Percentiles rank a stretch among this genome's conserved stretches.
These are phyloP conservation scores for Sesamia nonagrioides DNA, from an alignment of 1,140 invertebrate species.

Conservation along the genomic window DNA sequence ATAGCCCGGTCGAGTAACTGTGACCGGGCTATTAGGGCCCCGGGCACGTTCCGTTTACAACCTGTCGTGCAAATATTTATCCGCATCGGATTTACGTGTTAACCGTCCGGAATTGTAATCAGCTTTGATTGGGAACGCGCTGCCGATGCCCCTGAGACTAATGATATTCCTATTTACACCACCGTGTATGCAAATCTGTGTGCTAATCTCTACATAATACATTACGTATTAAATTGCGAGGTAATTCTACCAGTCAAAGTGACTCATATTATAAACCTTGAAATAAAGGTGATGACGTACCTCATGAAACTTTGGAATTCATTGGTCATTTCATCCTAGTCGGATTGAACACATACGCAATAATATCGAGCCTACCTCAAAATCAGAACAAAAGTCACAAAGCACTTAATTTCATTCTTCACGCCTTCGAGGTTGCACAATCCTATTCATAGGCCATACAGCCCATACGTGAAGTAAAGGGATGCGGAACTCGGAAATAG, in stretches of 20 bases:
- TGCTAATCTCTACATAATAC: slow-evolving; percentile 15
- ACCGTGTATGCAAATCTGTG: slow-evolving; percentile 20
- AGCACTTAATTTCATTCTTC: neutral
- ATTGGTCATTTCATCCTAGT: too few relatives aligned
- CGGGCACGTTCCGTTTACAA: slow-evolving; percentile 78
- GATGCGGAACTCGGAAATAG: neutral
- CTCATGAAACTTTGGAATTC: neutral
- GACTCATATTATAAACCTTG: neutral
- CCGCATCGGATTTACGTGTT: slow-evolving; percentile 82
- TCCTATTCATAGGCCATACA: neutral
- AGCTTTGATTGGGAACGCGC: slow-evolving; percentile 75
- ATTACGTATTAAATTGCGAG: neutral
- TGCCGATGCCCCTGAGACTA: slow-evolving; percentile 50
- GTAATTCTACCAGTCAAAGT: neutral
- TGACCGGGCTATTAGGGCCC: slow-evolving; percentile 70
- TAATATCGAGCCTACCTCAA: neutral
- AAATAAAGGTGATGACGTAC: neutral
- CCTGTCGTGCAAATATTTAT: slow-evolving; percentile 86
- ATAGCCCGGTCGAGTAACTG: slow-evolving; percentile 75
- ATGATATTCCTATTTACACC: slow-evolving; percentile 47
- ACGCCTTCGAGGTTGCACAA: neutral
- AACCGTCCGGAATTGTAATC: slow-evolving; percentile 82
- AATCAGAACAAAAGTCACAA: neutral
- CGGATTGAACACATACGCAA: neutral
- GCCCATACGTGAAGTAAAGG: neutral